phyloP scores from a whole-genome alignment of 1,140 invertebrate species.

The Rhopalosiphum padi region DNA sequence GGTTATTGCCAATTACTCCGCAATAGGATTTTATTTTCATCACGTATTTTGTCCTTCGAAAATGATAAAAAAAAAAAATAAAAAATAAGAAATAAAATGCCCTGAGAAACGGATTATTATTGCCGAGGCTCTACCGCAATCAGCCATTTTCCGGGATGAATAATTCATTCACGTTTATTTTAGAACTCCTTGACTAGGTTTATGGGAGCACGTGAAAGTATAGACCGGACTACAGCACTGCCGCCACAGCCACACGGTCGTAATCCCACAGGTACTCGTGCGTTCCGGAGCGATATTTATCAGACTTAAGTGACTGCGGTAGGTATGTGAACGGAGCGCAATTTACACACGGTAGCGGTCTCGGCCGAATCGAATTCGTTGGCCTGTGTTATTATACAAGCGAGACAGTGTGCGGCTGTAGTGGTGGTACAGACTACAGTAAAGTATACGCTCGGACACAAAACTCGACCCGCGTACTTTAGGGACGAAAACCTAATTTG shows the following conservation, averaged over 20 bases:
- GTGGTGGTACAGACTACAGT: neutral
- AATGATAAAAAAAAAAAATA: neutral
- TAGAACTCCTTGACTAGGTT: neutral
- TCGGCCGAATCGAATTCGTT: neutral
- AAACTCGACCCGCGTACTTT: neutral
- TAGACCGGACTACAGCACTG: neutral
- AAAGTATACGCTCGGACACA: neutral
- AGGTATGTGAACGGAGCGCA: neutral
- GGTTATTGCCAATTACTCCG: neutral
- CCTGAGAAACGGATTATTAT: neutral
- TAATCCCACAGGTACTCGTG: constrained; percentile 33
- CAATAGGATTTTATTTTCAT: neutral
- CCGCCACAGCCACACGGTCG: neutral
- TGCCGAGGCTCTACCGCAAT: neutral
- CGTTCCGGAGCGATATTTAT: constrained; percentile 10
- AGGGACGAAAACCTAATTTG: neutral
- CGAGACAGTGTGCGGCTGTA: neutral
- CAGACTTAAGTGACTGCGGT: constrained; percentile 22
- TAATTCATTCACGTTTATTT: constrained; percentile 34
- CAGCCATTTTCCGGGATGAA: neutral
- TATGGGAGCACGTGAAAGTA: neutral
- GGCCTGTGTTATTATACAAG: neutral
- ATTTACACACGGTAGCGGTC: neutral
- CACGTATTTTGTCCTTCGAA: neutral
- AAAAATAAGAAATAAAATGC: constrained; percentile 9